phyloP scores from a whole-genome alignment of 2,113 vertebrate species.

The Delphinapterus leucas region DNA sequence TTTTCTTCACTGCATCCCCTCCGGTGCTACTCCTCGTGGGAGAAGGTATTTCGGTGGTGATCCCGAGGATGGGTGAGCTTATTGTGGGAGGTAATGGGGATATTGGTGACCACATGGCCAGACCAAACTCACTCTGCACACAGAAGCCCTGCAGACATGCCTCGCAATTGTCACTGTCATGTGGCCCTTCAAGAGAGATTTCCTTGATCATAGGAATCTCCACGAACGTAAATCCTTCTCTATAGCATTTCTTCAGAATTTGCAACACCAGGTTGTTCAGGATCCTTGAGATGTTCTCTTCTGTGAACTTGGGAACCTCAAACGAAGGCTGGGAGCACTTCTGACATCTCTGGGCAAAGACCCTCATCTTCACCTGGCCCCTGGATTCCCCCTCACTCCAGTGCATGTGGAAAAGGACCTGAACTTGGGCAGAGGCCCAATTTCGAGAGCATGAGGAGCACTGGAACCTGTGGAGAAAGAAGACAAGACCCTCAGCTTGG shows the following conservation, averaged over 20 bases:
- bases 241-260: conserved; percentile 82
- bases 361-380: conserved; percentile 77
- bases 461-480: conserved; percentile 76
- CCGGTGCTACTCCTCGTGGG: fast-evolving
- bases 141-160: conserved; percentile 79
- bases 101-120: fast-evolving
- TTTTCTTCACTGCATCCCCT: fast-evolving
- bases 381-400: neutral
- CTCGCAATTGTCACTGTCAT: conserved; percentile 83
- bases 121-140: neutral
- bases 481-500: neutral
- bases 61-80: fast-evolving
- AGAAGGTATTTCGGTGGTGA: neutral
- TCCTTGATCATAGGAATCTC: neutral
- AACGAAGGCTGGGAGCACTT: conserved; percentile 50
- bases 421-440: conserved; percentile 82
- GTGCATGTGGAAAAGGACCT: conserved; percentile 75
- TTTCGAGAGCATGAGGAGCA: conserved; percentile 78
- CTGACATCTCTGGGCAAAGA: conserved; percentile 80
- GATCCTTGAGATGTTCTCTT: conserved; percentile 75
- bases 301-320: conserved; percentile 66
- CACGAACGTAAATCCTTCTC: conserved; percentile 7
- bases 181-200: conserved; percentile 70
- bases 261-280: conserved; percentile 80
- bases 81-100: too few species aligned